phyloP scores from a whole-genome alignment of 2,113 vertebrate species.

The Epinephelus cyanopodus region DNA sequence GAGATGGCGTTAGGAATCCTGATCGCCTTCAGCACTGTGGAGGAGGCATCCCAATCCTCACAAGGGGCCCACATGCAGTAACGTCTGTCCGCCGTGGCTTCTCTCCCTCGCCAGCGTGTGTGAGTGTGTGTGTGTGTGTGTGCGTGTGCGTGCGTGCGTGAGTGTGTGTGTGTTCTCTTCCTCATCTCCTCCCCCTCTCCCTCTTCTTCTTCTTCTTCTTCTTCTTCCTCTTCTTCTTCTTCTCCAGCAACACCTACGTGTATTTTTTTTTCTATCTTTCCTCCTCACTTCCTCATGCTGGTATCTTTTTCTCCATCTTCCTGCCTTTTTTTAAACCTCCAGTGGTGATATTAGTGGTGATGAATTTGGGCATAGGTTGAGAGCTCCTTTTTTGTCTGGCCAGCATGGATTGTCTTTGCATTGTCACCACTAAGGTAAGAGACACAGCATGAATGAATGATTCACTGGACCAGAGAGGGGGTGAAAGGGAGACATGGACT shows the following conservation, averaged over 20 bases:
- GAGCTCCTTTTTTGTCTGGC: slow-evolving; percentile 76
- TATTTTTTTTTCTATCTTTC: slow-evolving; percentile 2
- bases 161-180: slow-evolving; percentile 22
- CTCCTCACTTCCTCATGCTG: slow-evolving; percentile 77
- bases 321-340: slow-evolving; percentile 14
- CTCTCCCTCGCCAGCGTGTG: slow-evolving; percentile 74
- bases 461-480: slow-evolving; percentile 26
- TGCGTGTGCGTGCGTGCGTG: not conserved
- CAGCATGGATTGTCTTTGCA: slow-evolving; percentile 97
- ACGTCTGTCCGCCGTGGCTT: slow-evolving; percentile 58
- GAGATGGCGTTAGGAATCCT: slow-evolving; percentile 86
- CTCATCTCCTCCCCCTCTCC: slow-evolving; percentile 38
- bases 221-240: slow-evolving; percentile 35
- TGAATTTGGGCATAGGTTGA: slow-evolving; percentile 87
- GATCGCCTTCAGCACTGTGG: slow-evolving; percentile 87
- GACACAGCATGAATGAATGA: slow-evolving; percentile 21
- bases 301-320: slow-evolving; percentile 44
- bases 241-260: slow-evolving; percentile 26
- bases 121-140: slow-evolving; percentile 26
- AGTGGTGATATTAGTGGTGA: slow-evolving; percentile 83
- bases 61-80: slow-evolving; percentile 69
- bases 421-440: slow-evolving; percentile 99
- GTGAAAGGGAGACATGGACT: slow-evolving; percentile 6
- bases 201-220: slow-evolving; percentile 33
- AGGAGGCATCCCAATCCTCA: slow-evolving; percentile 81